phyloP scores from a whole-genome alignment of 2,888 invertebrate genomes.

The Drosophila yooni region DNA sequence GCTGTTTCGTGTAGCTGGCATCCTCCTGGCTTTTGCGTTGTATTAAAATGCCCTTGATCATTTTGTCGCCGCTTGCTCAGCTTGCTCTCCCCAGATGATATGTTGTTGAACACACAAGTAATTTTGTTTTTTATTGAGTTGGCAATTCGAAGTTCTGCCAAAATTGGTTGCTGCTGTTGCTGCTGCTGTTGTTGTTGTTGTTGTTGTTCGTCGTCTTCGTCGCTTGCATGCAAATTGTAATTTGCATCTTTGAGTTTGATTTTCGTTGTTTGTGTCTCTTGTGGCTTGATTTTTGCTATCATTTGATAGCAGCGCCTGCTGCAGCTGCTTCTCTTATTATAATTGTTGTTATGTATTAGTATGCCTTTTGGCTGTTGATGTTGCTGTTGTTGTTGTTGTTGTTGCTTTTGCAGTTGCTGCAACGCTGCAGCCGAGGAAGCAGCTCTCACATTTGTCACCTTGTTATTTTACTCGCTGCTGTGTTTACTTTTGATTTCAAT shows the following conservation, averaged over 20 bases:
- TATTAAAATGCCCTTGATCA: slow-evolving; percentile 84
- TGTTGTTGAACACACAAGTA: slow-evolving; percentile 24
- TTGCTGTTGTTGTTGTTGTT: slow-evolving; percentile 16
- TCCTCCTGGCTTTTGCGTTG: slow-evolving; percentile 82
- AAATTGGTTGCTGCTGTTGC: slow-evolving; percentile 14
- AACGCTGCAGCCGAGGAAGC: slow-evolving; percentile 62
- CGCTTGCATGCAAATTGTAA: slow-evolving; percentile 75
- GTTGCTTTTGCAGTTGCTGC: slow-evolving; percentile 31
- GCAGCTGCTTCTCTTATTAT: slow-evolving; percentile 22
- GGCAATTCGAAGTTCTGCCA: slow-evolving; percentile 15
- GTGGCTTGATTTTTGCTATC: slow-evolving; percentile 56
- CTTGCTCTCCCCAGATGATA: slow-evolving; percentile 35
- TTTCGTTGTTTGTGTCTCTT: slow-evolving; percentile 51
- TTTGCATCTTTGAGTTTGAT: slow-evolving; percentile 77
- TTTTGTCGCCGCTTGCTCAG: slow-evolving; percentile 51
- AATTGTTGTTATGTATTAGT: slow-evolving; percentile 25
- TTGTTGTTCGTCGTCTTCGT: slow-evolving; percentile 44
- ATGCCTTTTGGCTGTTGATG: slow-evolving; percentile 12
- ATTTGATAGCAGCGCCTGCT: slow-evolving; percentile 49
- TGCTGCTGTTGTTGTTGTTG: slow-evolving; percentile 17
- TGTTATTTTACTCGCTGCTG: slow-evolving; percentile 22
- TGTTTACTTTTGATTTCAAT: slow-evolving; percentile 69
- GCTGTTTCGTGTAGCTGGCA: slow-evolving; percentile 81
- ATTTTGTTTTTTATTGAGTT: slow-evolving; percentile 10
- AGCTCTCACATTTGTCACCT: slow-evolving; percentile 58